phyloP scores from a whole-genome alignment of 2,888 invertebrate genomes.

The Seladonia tumulorum region DNA sequence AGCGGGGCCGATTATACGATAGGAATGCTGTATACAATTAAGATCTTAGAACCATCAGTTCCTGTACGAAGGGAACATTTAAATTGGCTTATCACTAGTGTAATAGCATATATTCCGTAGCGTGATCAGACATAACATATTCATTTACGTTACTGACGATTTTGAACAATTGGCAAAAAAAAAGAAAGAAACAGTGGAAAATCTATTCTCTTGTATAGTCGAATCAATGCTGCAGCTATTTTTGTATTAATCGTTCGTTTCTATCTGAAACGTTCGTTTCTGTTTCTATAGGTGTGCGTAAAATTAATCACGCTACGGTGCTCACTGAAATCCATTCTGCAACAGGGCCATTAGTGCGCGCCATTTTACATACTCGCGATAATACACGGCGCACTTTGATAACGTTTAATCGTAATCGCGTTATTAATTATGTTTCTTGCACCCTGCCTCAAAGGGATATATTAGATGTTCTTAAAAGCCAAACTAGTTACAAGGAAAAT shows the following conservation, averaged over 20 bases:
- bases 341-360: conserved; percentile 71
- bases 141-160: conserved; percentile 28
- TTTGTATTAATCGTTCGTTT: conserved; percentile 65
- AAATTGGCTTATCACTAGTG: neutral
- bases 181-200: conserved; percentile 5
- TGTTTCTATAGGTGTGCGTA: conserved; percentile 71
- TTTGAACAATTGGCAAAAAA: neutral
- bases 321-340: conserved; percentile 75
- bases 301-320: conserved; percentile 79
- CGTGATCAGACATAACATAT: conserved; percentile 24
- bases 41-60: conserved; percentile 1
- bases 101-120: conserved; percentile 42
- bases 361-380: conserved; percentile 38
- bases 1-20: neutral
- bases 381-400: conserved; percentile 59
- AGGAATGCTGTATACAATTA: neutral
- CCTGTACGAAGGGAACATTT: neutral
- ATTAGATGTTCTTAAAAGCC: conserved; percentile 72
- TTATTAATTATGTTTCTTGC: conserved; percentile 74
- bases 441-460: conserved; percentile 81
- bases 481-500: conserved; percentile 34
- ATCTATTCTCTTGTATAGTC: conserved; percentile 68
- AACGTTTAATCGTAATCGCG: conserved; percentile 76
- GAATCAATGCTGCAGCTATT: conserved; percentile 51
- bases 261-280: conserved; percentile 80